phyloP scores from a whole-genome alignment of 1,140 invertebrate genomes.

The Leptinotarsa texana region DNA sequence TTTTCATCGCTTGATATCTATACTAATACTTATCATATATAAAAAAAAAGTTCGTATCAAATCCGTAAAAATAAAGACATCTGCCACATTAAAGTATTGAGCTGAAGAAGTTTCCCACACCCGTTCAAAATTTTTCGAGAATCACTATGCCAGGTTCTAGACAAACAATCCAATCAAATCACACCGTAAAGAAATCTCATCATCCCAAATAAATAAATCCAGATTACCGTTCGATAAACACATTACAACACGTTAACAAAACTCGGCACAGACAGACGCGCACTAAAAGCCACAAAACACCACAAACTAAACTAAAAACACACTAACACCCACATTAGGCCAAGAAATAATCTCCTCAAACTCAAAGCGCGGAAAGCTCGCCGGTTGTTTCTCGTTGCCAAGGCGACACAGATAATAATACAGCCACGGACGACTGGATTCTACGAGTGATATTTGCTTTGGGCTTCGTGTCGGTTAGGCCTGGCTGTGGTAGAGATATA shows the following conservation, averaged over 20 bases:
- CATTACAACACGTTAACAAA: not conserved
- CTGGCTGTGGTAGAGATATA: conserved; percentile 18
- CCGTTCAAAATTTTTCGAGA: too few species aligned
- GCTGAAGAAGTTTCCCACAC: too few species aligned
- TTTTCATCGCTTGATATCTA: too few species aligned
- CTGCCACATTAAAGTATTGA: too few species aligned
- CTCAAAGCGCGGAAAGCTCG: not conserved
- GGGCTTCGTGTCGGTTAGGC: conserved; percentile 9
- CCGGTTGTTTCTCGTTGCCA: conserved; percentile 17
- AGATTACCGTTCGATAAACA: not conserved
- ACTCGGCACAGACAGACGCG: not conserved
- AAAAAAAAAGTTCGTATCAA: too few species aligned
- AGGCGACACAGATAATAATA: conserved; percentile 16
- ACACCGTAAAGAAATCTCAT: too few species aligned
- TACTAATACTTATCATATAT: too few species aligned
- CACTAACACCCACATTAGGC: not conserved
- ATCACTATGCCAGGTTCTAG: too few species aligned
- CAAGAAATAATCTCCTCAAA: conserved; percentile 12
- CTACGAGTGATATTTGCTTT: conserved; percentile 19
- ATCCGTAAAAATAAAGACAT: too few species aligned
- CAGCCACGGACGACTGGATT: conserved; percentile 12
- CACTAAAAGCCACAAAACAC: conserved; percentile 1
- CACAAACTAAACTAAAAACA: conserved; percentile 11
- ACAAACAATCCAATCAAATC: too few species aligned
- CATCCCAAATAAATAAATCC: not conserved